These are phyloP conservation scores for Dinomys branickii DNA, from an alignment of 2,113 vertebrate genomes.

Conservation along the genomic window DNA sequence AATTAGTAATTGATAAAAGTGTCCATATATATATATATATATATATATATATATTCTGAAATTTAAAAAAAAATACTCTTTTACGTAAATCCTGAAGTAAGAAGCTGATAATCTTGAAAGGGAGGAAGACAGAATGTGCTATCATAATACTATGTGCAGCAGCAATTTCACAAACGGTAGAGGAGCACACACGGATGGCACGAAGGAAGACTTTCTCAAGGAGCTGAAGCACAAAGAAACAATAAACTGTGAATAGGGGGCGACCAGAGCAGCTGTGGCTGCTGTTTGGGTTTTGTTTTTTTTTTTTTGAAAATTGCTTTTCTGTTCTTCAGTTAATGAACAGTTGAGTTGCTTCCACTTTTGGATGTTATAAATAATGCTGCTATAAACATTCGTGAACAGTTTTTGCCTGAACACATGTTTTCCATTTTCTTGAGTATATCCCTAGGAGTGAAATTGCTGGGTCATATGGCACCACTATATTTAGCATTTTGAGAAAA, in stretches of 20 bases:
- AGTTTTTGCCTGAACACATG: neutral
- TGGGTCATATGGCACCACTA: neutral
- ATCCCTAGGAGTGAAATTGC: neutral
- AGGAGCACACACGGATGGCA: neutral
- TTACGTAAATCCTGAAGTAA: neutral
- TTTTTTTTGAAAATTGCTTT: neutral
- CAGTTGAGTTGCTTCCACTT: neutral
- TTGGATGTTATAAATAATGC: conserved; percentile 5
- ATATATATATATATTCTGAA: neutral
- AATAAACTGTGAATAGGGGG: neutral
- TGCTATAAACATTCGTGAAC: neutral
- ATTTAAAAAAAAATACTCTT: neutral
- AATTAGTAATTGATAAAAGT: neutral
- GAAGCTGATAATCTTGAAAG: neutral
- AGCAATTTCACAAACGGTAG: neutral
- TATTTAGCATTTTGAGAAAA: conserved; percentile 13
- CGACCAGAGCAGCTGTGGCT: neutral
- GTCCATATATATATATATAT: too few relatives aligned
- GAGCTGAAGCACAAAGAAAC: neutral
- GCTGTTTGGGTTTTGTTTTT: too few relatives aligned
- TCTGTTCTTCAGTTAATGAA: neutral
- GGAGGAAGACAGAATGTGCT: neutral
- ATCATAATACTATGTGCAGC: neutral
- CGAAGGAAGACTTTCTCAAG: neutral
- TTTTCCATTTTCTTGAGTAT: conserved; percentile 29